A percentile compares a stretch with the other conserved stretches of the same genome.
Evolutionary conservation across 2,797 vertebrate genomes (phyloP).

Genomic region (Esox masquinongy): DNA sequence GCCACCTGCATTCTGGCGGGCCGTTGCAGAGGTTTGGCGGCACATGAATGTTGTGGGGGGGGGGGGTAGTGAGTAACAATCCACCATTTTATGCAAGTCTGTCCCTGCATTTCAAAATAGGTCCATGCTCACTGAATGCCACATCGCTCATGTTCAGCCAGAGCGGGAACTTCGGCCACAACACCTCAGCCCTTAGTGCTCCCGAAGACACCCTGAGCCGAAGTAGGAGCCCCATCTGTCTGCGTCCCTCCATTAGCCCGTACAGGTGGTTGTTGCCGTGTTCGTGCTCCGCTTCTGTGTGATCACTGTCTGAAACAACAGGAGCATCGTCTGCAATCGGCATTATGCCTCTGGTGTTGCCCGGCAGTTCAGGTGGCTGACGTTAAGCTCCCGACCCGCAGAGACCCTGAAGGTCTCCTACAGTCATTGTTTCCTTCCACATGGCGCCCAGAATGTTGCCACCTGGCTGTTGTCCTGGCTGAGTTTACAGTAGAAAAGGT

Average conservation of each 20-base stretch:
- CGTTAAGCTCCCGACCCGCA: neutral
- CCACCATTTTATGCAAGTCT: no score
- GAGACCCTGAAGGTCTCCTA: neutral
- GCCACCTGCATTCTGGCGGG: no score
- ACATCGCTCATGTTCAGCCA: no score
- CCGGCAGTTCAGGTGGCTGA: neutral
- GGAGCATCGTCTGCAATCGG: conserved; percentile 31
- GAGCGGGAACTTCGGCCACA: no score
- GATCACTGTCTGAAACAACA: conserved; percentile 22
- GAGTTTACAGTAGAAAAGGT: conserved; percentile 30
- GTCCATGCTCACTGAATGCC: no score
- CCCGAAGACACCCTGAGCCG: no score
- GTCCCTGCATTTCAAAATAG: no score
- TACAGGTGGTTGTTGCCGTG: conserved; percentile 17
- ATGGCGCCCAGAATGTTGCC: conserved; percentile 33
- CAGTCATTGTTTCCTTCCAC: conserved; percentile 21
- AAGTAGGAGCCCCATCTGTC: no score
- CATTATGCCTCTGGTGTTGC: neutral
- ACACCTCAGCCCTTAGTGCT: no score
- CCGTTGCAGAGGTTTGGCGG: no score
- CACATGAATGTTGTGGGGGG: no score
- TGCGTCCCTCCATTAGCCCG: neutral
- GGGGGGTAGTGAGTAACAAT: no score
- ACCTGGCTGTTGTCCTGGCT: conserved; percentile 23
- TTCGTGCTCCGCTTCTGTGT: neutral